Evolutionary conservation across 2,888 invertebrate genomes (phyloP), one percentile per base, ranked within the genome.

Genomic region (Leucophora obtusa): DNA sequence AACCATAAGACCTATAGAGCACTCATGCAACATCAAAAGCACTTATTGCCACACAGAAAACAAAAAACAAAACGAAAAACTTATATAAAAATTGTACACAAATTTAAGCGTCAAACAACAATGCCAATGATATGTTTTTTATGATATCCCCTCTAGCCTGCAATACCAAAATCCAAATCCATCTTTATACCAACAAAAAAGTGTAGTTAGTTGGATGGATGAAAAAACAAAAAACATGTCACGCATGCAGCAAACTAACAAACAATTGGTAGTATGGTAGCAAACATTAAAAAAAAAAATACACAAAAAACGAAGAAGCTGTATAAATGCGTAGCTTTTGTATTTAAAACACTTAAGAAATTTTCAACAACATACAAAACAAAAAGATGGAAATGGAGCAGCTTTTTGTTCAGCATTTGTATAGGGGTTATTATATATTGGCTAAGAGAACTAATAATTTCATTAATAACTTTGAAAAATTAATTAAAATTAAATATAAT

Each of bases 161-260:
- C 60, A 79, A 56, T 75, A 72, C 79, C 79, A 60, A 24, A 70
- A 74, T 54, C 38, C 28, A 59, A 63, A 73, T 69, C 72, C 77
- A 77, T 77, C 73, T 70, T 65, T 43, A 77, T 65, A 18, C 33
- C 28, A 28, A 54, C 53, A 35, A 59, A 35, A 8, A 15, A 60
- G 15, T 54, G 59, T 58, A 51, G 53, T 0, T n/a, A 28, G 28
- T 15, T 43, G 63, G 51, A 24, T 53, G 51, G 66, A 21, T 65
- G 51, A 7, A 21, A 47, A 58, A 47, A 69, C 83, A 81, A 85
- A 86, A 86, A 87, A 87, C 87, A 86, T 86, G 87, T 86, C 87
- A 87, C 86, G 87, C 87, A 84, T 84, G 79, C 84, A 84, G 79
- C 82, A 60, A 75, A 60, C 68, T 78, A 79, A 73, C 60, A 72